Evolutionary conservation across 2,797 vertebrate genomes (phyloP), one percentile per base, ranked within the genome.

Genomic region (Oryzias sinensis): DNA sequence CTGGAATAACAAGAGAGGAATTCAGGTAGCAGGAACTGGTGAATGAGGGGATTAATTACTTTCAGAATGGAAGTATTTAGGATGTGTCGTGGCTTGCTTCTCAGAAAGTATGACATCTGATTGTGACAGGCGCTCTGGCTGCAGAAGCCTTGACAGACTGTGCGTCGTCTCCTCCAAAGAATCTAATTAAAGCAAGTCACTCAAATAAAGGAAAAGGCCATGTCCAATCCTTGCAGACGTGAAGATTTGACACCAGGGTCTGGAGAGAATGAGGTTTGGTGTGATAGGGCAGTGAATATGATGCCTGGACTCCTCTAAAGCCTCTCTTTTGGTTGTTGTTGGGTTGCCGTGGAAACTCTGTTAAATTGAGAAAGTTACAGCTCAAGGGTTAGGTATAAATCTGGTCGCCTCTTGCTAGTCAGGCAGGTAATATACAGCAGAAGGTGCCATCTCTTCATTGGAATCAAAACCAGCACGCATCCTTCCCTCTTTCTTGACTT

Each of bases 331-430:
- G 13, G 18, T 33, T 37, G 33, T 37, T 37, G 33, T 37, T 37
- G 33, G 33, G 46, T 74, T 52, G 56, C 72, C 53, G 54, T 44
- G 67, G 64, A 24, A 60, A 45, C 68, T 55, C 61, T 74, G 62
- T 71, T 73, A 75, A 80, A 77, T 75, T 14, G 63, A 83, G 77
- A 83, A 72, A 77, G 80, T 82, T 84, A 75, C 61, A 66, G 80
- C 82, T 75, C 64, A 79, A 74, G 85, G 82, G 80, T 6, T 6
- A 61, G 74, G 77, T 78, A 87, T 87, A 84, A 83, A 89, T 88
- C 83, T 81, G 37, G 18, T 74, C 53, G 77, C 69, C 74, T 70
- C 60, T 65, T 65, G 71, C 63, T 59, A 69, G 62, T 70, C 59
- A 44, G 70, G 47, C 70, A 76, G 71, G 63, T 74, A 80, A 76